Evolutionary conservation across 2,797 vertebrate genomes (phyloP), one percentile per base, ranked within the genome.

Genomic region (Decapterus maruadsi): DNA sequence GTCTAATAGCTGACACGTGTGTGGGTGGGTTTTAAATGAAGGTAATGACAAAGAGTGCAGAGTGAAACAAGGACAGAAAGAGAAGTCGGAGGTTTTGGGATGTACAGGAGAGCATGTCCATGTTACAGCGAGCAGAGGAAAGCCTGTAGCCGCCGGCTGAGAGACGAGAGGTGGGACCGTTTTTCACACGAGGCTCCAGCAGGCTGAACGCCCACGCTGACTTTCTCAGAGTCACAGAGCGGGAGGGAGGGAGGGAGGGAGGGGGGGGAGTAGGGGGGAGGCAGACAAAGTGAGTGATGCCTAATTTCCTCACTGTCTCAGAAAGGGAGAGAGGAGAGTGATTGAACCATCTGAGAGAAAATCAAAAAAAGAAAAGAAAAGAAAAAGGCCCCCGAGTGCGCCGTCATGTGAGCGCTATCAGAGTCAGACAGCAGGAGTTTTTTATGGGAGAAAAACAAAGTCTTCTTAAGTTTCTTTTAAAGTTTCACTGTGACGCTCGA

Each of bases 161-260:
- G 26, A 58, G 26, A 6, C 14, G 16, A 62, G 70, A 89, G 85
- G 80, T 70, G 81, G 75, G 72, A 77, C 75, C 61, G 40, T 73
- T 84, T 90, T 88, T 88, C 82, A 87, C 87, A 87, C 62, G 13
- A 79, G 64, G 74, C 85, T 81, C 73, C 78, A 66, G 84, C 85
- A 89, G 89, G 81, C 75, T 29, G 26, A 84, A 87, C 90, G 73
- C 91, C 90, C 78, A 91, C 90, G 61, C 88, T 0, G 34, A 77
- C 84, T 92, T 93, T 92, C 90, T 91, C 88, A 93, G 85, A 77
- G 69, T 69, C 22, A 0, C 43, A 5, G 14, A 19, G 46, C 70
- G 65, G 58, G 70, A 43, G 34, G 51, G 40, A 22, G 34, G 51
- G 51, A 65, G 51, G 42, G 67, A 60, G 53, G 61, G 17, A 26